Evolutionary conservation across 2,113 vertebrate species (phyloP).

Genomic region (Serinus canaria): DNA sequence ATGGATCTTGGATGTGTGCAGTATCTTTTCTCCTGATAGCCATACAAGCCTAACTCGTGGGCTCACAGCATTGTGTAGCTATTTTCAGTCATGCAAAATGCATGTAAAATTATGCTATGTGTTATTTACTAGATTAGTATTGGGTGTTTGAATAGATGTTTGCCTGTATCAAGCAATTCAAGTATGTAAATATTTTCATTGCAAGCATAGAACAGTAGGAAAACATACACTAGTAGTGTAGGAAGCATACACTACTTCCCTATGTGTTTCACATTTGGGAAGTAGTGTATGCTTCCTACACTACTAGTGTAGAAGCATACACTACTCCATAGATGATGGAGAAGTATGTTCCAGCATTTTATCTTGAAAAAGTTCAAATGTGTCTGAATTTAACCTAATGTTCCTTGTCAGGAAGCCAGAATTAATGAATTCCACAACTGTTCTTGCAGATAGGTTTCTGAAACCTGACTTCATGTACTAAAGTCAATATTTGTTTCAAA

Average conservation of each 20-base stretch:
- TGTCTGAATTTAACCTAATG: slow-evolving; percentile 48
- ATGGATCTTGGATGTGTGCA: neutral
- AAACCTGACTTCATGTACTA: slow-evolving; percentile 13
- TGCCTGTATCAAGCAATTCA: neutral
- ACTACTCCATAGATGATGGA: neutral
- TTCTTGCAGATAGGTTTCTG: slow-evolving; percentile 25
- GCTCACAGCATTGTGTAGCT: neutral
- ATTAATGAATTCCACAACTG: slow-evolving; percentile 12
- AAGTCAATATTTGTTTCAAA: slow-evolving; percentile 65
- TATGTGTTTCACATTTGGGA: neutral
- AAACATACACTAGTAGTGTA: neutral
- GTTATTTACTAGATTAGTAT: neutral
- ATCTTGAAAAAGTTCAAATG: neutral
- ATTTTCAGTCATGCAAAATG: neutral
- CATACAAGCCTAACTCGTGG: neutral
- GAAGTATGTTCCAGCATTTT: neutral
- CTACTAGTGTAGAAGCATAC: no score
- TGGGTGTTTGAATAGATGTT: neutral
- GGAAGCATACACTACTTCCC: neutral
- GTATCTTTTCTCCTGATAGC: neutral
- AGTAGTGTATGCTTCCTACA: no score
- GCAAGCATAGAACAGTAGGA: neutral
- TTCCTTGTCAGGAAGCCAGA: slow-evolving; percentile 45
- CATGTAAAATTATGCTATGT: neutral
- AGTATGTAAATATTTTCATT: slow-evolving; percentile 16